These are phyloP conservation scores for Heliothis peltigera DNA, from an alignment of 2,888 invertebrate genomes.

Conservation along the genomic window DNA sequence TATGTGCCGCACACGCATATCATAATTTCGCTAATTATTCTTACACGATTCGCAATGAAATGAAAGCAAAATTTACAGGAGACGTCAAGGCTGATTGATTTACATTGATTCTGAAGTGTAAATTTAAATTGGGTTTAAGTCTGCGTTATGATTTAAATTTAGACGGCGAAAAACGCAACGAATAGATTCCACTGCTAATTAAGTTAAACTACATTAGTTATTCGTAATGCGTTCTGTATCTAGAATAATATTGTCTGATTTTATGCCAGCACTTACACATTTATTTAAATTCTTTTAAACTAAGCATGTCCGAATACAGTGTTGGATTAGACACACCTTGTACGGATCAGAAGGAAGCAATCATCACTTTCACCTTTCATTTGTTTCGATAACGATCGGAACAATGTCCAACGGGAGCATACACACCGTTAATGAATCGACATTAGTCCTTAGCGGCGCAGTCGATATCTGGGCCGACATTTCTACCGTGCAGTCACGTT, in stretches of 20 bases:
- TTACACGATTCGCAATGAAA: slow-evolving; percentile 44
- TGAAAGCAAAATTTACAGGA: slow-evolving; percentile 47
- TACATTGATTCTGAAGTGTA: slow-evolving; percentile 9
- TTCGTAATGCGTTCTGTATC: background rate
- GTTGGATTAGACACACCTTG: slow-evolving; percentile 20
- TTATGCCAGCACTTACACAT: no score
- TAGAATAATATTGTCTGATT: background rate
- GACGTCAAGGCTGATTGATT: slow-evolving; percentile 25
- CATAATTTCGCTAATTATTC: slow-evolving; percentile 71
- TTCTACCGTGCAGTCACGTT: slow-evolving; percentile 86
- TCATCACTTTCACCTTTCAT: slow-evolving; percentile 79
- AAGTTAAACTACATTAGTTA: background rate
- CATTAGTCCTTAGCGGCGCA: slow-evolving; percentile 79
- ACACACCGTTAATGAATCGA: slow-evolving; percentile 79
- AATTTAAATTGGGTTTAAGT: slow-evolving; percentile 18
- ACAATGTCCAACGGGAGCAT: slow-evolving; percentile 77
- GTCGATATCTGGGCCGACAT: slow-evolving; percentile 82
- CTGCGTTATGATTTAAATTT: background rate
- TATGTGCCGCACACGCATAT: slow-evolving; percentile 59
- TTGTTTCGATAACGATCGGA: slow-evolving; percentile 77
- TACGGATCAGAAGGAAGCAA: slow-evolving; percentile 45
- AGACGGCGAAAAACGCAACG: no score
- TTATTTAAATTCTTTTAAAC: background rate
- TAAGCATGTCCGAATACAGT: background rate
- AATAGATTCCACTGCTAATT: background rate